Evolutionary conservation across 2,113 vertebrate species (phyloP).

Genomic region (Chaetodon auriga): DNA sequence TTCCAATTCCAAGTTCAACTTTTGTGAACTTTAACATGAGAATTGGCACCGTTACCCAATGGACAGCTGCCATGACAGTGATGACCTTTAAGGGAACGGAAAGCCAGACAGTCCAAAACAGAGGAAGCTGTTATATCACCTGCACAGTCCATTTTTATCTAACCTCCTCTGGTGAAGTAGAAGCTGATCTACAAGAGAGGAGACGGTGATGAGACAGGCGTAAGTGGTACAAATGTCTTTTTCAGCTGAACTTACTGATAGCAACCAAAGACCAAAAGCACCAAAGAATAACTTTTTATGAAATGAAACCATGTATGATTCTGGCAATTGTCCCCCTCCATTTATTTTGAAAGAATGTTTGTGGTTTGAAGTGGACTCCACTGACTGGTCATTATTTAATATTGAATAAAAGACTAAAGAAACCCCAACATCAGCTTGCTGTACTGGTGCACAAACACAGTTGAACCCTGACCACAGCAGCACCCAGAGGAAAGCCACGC

Average conservation of each 20-base stretch:
- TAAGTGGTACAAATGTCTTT: too few relatives aligned
- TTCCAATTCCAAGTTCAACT: too few relatives aligned
- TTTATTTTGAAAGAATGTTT: too few relatives aligned
- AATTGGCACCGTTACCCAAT: too few relatives aligned
- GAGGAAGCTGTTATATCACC: background rate
- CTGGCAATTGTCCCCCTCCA: background rate
- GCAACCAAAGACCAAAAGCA: background rate
- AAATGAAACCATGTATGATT: background rate
- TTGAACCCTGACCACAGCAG: background rate
- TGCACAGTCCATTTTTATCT: background rate
- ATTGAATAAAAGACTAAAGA: background rate
- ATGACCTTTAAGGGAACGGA: background rate
- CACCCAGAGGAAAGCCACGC: conserved; percentile 1
- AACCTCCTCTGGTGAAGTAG: too few relatives aligned
- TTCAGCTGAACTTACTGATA: background rate
- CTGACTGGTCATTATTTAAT: background rate
- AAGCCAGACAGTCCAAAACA: background rate
- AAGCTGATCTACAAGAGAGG: too few relatives aligned
- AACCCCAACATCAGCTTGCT: background rate
- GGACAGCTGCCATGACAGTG: background rate
- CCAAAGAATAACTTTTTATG: background rate
- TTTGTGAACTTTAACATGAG: too few relatives aligned
- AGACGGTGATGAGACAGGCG: too few relatives aligned
- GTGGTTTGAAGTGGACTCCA: background rate
- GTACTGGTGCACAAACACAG: background rate